These are phyloP conservation scores for Trichomalopsis sarcophagae DNA, from an alignment of 1,140 invertebrate genomes.

Conservation along the genomic window DNA sequence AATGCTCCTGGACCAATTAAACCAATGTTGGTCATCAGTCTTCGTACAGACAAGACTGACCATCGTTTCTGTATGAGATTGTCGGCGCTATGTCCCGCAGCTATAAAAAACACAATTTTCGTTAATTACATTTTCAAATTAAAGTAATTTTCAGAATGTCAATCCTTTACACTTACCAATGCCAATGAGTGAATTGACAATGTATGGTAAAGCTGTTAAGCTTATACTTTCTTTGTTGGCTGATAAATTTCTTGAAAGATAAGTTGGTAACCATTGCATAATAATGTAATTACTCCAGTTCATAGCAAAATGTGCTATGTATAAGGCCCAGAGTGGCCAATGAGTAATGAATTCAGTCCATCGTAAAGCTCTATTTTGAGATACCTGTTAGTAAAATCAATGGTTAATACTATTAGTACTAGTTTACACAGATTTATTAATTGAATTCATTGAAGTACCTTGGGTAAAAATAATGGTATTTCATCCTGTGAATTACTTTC, in stretches of 20 bases:
- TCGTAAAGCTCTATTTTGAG: constrained; percentile 74
- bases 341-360: constrained; percentile 83
- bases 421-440: not conserved
- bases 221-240: constrained; percentile 85
- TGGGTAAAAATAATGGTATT: constrained; percentile 81
- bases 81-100: constrained; percentile 85
- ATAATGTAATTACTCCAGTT: constrained; percentile 91
- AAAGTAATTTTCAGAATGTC: not conserved
- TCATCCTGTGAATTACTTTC: constrained; percentile 78
- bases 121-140: not conserved
- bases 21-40: constrained; percentile 86
- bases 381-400: constrained; percentile 70
- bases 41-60: constrained; percentile 83
- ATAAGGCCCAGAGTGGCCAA: constrained; percentile 87
- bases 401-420: not conserved
- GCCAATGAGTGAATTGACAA: constrained; percentile 85
- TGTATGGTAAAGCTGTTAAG: constrained; percentile 86
- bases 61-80: constrained; percentile 81
- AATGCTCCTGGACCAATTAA: constrained; percentile 85
- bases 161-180: constrained; percentile 77
- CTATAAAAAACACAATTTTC: constrained; percentile 67
- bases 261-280: constrained; percentile 90
- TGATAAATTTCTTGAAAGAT: constrained; percentile 81
- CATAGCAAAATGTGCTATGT: constrained; percentile 89
- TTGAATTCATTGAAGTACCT: constrained; percentile 70